These are phyloP conservation scores for Matsumurasca onukii DNA, from an alignment of 1,140 invertebrate species.

Conservation along the genomic window DNA sequence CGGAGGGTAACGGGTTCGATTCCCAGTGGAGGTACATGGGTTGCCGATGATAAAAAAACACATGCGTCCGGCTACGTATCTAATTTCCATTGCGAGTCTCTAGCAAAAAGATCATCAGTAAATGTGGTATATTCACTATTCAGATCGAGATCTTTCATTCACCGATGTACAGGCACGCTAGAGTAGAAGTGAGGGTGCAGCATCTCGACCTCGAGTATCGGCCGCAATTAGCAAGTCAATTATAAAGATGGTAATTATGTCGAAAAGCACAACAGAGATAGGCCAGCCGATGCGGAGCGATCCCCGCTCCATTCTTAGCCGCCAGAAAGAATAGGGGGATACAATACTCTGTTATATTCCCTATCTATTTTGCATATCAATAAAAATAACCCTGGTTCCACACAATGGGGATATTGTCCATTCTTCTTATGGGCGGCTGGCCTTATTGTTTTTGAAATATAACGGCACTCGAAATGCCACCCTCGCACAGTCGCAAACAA, in stretches of 20 bases:
- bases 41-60: too few species aligned
- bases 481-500: conserved; percentile 25
- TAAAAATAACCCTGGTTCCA: conserved; percentile 34
- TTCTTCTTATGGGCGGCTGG: conserved; percentile 35
- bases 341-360: conserved; percentile 29
- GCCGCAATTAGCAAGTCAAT: conserved; percentile 15
- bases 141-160: too few species aligned
- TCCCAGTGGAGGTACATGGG: too few species aligned
- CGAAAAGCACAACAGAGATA: conserved; percentile 1
- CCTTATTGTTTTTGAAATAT: conserved; percentile 37
- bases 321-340: conserved; percentile 15
- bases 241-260: conserved; percentile 15
- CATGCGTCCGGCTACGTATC: too few species aligned
- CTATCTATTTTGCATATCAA: conserved; percentile 37
- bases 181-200: too few species aligned
- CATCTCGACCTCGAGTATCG: too few species aligned
- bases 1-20: too few species aligned
- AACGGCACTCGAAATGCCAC: conserved; percentile 32
- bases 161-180: too few species aligned
- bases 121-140: too few species aligned
- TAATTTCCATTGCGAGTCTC: too few species aligned
- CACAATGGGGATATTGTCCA: conserved; percentile 35
- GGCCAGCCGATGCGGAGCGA: neutral
- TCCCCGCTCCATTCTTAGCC: conserved; percentile 13
- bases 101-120: too few species aligned